A percentile compares a stretch with the other conserved stretches of the same genome.
These are phyloP conservation scores for Drosophila watanabei DNA, from an alignment of 1,140 invertebrate species.

Conservation along the genomic window DNA sequence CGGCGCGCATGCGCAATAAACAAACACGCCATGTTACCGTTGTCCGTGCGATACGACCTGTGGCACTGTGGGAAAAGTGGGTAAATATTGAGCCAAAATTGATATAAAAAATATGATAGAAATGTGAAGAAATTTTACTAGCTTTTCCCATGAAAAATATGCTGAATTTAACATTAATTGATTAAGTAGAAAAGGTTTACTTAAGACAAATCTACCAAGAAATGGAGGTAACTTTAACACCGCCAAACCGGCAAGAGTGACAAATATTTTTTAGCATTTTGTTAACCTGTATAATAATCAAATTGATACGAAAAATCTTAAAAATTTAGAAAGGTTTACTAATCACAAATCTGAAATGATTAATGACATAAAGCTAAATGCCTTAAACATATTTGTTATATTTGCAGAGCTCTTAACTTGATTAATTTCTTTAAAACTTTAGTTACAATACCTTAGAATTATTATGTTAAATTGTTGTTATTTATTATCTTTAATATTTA, in stretches of 20 bases:
- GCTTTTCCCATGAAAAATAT: neutral
- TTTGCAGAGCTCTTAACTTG: neutral
- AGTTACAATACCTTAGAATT: neutral
- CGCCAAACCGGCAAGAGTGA: no score
- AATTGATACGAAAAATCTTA: no score
- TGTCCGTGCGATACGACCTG: slow-evolving; percentile 45
- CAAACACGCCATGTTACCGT: slow-evolving; percentile 83
- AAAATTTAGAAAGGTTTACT: neutral
- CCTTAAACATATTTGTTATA: neutral
- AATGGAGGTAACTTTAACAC: no score
- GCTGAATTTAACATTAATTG: neutral
- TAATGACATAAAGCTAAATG: neutral
- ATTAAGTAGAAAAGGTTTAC: neutral
- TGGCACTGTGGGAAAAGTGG: slow-evolving; percentile 43
- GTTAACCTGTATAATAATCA: no score
- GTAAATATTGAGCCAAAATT: neutral
- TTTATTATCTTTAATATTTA: neutral
- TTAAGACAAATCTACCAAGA: neutral
- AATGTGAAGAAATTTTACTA: accelerated
- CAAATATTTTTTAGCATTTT: no score
- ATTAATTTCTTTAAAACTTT: neutral
- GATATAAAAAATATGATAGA: neutral
- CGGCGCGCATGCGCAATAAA: slow-evolving; percentile 81
- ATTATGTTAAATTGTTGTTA: neutral
- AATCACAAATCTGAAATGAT: no score